phyloP scores from a whole-genome alignment of 1,140 invertebrate species.

The Psix sp. region DNA sequence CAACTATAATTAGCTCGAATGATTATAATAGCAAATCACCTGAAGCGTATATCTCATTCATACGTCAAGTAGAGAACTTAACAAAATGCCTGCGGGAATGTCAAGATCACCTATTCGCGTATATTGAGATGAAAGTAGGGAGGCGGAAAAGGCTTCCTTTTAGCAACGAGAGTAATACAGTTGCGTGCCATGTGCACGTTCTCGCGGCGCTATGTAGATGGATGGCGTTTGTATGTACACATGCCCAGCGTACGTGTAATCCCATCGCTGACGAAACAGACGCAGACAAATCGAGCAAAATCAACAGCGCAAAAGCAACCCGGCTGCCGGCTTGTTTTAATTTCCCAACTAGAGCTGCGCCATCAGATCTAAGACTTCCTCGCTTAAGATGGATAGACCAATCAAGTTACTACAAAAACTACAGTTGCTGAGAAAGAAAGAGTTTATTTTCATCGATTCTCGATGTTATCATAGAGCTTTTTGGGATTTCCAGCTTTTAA shows the following conservation, averaged over 20 bases:
- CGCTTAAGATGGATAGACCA: conserved; percentile 59
- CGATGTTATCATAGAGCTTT: no score
- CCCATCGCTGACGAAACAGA: conserved; percentile 33
- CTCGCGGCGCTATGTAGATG: conserved; percentile 40
- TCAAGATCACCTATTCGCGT: conserved; percentile 55
- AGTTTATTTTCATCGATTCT: no score
- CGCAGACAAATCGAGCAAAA: conserved; percentile 61
- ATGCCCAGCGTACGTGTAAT: conserved; percentile 24
- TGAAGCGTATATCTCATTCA: conserved; percentile 44
- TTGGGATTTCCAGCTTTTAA: no score
- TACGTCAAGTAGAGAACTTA: conserved; percentile 50
- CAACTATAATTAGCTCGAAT: conserved; percentile 5
- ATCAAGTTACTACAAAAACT: conserved; percentile 28
- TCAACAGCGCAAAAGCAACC: conserved; percentile 67
- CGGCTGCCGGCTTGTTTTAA: conserved; percentile 71
- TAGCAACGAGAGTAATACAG: conserved; percentile 41
- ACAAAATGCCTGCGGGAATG: conserved; percentile 57
- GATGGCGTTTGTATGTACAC: conserved; percentile 27
- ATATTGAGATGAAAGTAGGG: conserved; percentile 54
- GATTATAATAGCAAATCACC: conserved; percentile 48
- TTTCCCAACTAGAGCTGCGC: conserved; percentile 67
- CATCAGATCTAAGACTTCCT: conserved; percentile 53
- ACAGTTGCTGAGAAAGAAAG: no score
- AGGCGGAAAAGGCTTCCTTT: conserved; percentile 44
- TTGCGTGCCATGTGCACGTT: conserved; percentile 43